phyloP scores from a whole-genome alignment of 1,140 invertebrate genomes.

The Catajapyx aquilonaris region DNA sequence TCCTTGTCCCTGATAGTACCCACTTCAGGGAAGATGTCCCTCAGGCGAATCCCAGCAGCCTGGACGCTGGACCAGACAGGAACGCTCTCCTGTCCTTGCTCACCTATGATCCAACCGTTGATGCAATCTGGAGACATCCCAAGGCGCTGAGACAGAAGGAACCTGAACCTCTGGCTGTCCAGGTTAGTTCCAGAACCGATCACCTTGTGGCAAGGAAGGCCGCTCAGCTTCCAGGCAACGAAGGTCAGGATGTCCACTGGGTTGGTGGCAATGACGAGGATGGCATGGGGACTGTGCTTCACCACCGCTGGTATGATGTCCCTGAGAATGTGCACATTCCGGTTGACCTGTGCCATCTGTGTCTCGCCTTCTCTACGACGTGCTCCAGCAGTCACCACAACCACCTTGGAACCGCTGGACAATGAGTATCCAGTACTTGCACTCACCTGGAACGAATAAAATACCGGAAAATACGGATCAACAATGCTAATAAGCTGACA shows the following conservation, averaged over 20 bases:
- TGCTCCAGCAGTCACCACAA: slow-evolving; percentile 23
- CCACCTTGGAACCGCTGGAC: too few species aligned
- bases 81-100: too few species aligned
- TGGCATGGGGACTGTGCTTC: slow-evolving; percentile 21
- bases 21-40: slow-evolving; percentile 48
- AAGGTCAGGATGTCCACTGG: slow-evolving; percentile 25
- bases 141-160: slow-evolving; percentile 19
- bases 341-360: slow-evolving; percentile 20
- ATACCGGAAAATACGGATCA: too few species aligned
- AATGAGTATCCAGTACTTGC: too few species aligned
- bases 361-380: slow-evolving; percentile 23
- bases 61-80: slow-evolving; percentile 86
- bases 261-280: slow-evolving; percentile 23
- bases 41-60: slow-evolving; percentile 61
- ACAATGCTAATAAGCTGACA: too few species aligned
- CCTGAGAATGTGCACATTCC: slow-evolving; percentile 25
- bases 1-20: slow-evolving; percentile 50
- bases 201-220: slow-evolving; percentile 20
- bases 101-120: too few species aligned
- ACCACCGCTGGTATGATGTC: slow-evolving; percentile 18
- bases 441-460: too few species aligned
- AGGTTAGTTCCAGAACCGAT: slow-evolving; percentile 25
- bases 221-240: slow-evolving; percentile 25
- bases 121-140: too few species aligned
- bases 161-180: slow-evolving; percentile 23